A percentile compares a stretch with the other conserved stretches of the same genome.
Evolutionary conservation across 2,888 invertebrate genomes (phyloP).

Genomic region (Thera britannica): DNA sequence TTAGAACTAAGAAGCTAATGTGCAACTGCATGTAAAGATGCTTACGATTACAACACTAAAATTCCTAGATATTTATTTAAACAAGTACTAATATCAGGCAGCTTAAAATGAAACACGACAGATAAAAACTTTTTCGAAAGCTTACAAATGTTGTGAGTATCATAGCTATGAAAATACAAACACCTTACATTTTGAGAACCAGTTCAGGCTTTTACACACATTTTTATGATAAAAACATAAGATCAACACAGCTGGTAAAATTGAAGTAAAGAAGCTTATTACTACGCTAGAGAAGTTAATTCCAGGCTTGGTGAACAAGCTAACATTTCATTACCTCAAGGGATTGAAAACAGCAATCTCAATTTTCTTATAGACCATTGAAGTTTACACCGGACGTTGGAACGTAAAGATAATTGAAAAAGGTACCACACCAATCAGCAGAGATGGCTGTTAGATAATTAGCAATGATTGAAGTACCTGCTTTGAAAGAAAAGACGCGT

Average conservation of each 20-base stretch:
- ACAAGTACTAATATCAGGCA: background rate
- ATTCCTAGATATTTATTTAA: conserved; percentile 8
- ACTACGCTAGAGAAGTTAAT: background rate
- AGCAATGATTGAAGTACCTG: conserved; percentile 45
- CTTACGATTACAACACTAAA: conserved; percentile 14
- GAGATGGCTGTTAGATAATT: conserved; percentile 43
- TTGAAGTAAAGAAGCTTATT: background rate
- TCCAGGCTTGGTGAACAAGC: conserved; percentile 2
- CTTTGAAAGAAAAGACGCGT: conserved; percentile 11
- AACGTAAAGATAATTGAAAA: conserved; percentile 47
- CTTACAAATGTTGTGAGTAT: too few relatives aligned
- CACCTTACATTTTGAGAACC: too few relatives aligned
- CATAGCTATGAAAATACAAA: too few relatives aligned
- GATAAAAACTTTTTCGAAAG: too few relatives aligned
- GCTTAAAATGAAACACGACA: background rate
- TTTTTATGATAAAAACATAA: background rate
- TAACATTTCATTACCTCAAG: conserved; percentile 12
- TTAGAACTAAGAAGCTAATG: conserved; percentile 13
- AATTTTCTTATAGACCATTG: conserved; percentile 31
- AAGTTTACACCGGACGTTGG: conserved; percentile 29
- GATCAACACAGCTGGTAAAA: conserved; percentile 1
- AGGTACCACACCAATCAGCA: conserved; percentile 35
- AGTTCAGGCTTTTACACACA: too few relatives aligned
- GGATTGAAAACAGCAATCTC: conserved; percentile 18
- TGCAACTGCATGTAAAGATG: conserved; percentile 14